Conservation (phyloP, 2,888 invertebrate genomes). For the Arge pagana region DNA sequence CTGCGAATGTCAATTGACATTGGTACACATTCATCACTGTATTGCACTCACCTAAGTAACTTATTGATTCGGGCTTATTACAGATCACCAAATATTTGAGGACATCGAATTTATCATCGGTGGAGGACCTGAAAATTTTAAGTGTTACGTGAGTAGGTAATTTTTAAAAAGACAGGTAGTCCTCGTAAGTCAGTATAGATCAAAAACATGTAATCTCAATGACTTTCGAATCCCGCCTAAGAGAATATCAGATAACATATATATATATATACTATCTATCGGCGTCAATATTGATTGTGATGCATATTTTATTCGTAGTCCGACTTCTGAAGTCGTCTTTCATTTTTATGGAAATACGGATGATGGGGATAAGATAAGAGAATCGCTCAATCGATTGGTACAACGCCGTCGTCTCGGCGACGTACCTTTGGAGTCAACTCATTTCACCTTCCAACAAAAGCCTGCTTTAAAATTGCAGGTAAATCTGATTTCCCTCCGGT, state of each 20-base stretch:
- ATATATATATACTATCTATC: too few species aligned
- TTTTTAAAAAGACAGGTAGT: neutral
- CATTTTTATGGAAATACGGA: constrained; percentile 60
- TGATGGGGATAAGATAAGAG: constrained; percentile 62
- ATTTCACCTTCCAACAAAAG: constrained; percentile 72
- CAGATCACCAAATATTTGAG: constrained; percentile 70
- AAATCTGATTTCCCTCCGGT: constrained; percentile 33
- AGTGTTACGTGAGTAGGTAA: constrained; percentile 68
- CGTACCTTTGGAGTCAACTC: constrained; percentile 67
- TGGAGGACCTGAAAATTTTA: constrained; percentile 68
- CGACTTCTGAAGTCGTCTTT: constrained; percentile 54
- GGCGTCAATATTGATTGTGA: too few species aligned
- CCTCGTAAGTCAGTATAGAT: too few species aligned
- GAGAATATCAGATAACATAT: too few species aligned
- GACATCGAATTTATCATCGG: constrained; percentile 69
- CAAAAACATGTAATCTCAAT: too few species aligned
- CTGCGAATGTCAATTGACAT: too few species aligned
- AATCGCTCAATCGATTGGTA: constrained; percentile 64
- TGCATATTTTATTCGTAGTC: constrained; percentile 41
- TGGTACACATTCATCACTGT: too few species aligned
- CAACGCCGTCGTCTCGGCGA: constrained; percentile 66
- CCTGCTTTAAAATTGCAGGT: constrained; percentile 74
- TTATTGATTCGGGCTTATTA: too few species aligned
- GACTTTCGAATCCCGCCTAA: too few species aligned
- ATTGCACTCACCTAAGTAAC: too few species aligned